Evolutionary conservation across 2,797 vertebrate species (phyloP), one percentile per base, ranked within the genome.

Genomic region (Caiman crocodilus): DNA sequence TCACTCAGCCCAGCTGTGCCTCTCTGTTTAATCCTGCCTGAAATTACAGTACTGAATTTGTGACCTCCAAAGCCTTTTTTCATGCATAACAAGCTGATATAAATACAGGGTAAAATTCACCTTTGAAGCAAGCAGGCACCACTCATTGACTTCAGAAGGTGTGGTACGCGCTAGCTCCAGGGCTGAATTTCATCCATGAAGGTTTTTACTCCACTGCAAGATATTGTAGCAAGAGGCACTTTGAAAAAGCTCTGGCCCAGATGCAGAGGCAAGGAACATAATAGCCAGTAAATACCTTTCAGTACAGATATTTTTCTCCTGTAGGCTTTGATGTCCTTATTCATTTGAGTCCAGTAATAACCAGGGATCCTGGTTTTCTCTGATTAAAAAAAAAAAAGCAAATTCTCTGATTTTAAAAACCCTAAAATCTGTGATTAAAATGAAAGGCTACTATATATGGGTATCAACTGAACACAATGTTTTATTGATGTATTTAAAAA

Each of bases 1-100:
- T 94, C 84, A 5, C 69, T 87, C 88, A 89, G 88, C 82, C 93
- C 93, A 93, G 93, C 95, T 95, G 85, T 92, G 73, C 77, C 80
- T 79, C 92, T 92, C 80, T 84, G 73, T 92, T 95, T 95, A 94
- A 95, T 94, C 93, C 92, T 95, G 87, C 90, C 85, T 87, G 90
- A 91, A 96, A 96, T 96, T 91, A 85, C 85, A 85, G 93, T 57
- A 58, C 87, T 96, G 90, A 58, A 77, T 90, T 50, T n/a, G 76
- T 96, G 95, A 95, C 93, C 92, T 96, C 65, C 55, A 3, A 20
- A 79, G 92, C 91, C 90, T 88, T 91, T 50, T 50, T 93, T 93
- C 69, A 30, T 85, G 92, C 94, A 87, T 92, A 5, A n/a, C 71
- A 79, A 89, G 87, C 89, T 90, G 94, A 56, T 83, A 69, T 85